phyloP scores from a whole-genome alignment of 2,888 invertebrate species.

The Apotomis turbidana region DNA sequence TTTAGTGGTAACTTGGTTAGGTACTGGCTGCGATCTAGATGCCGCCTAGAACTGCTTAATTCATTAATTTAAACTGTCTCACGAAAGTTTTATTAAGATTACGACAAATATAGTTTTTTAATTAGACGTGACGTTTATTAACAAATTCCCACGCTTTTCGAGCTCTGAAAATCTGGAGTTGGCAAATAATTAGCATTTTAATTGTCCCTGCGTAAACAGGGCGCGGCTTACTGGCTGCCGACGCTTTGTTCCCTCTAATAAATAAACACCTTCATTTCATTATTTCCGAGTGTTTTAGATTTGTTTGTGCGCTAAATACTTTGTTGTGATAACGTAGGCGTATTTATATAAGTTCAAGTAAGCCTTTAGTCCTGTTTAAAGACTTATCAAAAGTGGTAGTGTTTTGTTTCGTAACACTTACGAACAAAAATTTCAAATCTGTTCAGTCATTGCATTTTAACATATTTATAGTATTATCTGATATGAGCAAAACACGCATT shows the following conservation, averaged over 20 bases:
- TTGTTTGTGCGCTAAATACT: constrained; percentile 22
- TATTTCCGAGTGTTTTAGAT: constrained; percentile 30
- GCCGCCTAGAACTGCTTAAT: too few species aligned
- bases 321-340: background rate
- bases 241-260: constrained; percentile 39
- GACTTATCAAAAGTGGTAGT: too few species aligned
- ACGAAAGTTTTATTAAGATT: too few species aligned
- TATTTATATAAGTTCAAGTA: background rate
- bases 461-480: too few species aligned
- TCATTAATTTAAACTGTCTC: too few species aligned
- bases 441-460: too few species aligned
- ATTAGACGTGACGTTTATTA: background rate
- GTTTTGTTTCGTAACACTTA: too few species aligned
- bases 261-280: constrained; percentile 42
- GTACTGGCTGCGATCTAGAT: too few species aligned
- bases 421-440: too few species aligned
- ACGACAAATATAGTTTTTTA: background rate
- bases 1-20: too few species aligned
- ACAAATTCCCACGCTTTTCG: constrained; percentile 18
- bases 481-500: too few species aligned
- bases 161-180: constrained; percentile 59
- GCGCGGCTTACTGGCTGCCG: constrained; percentile 45
- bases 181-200: constrained; percentile 75
- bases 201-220: constrained; percentile 63
- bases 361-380: too few species aligned